Base-by-base conservation (phyloP, 1,140 invertebrate species). In the Rhyacophila brunnea region DNA sequence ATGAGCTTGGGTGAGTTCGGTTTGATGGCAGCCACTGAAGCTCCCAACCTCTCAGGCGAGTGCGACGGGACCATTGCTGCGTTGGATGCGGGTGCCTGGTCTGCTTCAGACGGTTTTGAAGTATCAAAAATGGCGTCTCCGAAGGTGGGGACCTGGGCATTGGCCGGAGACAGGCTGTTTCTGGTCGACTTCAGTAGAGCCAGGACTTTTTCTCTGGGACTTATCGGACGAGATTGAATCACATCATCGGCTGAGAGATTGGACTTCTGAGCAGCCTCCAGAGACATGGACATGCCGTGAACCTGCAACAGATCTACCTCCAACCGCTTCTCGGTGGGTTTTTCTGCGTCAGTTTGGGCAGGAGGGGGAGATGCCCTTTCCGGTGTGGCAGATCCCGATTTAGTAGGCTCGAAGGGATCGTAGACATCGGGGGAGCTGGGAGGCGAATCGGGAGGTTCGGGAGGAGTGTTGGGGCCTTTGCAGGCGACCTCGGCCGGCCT, bases 401-500 rank as follows among this genome's bases (percentile, higher is more conserved):
- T 91, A 1, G 91, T 92, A 1, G 91, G 91, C 68, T 92, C 90
- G 69, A 91, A 93, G 1, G 91, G 91, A 84, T 93, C 91, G 70
- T 93, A 93, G 2, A 84, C 89, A 69, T 91, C 89, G 2, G 85
- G 86, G 3, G 86, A 86, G 7, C 81, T 83, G 0, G 83, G 82
- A 0, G 85, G 82, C 2, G 81, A 83, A 14, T 77, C 79, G 0
- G 83, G 84, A 0, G 83, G 84, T 62, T 85, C 84, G 0, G 83
- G 83, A 2, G 83, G 84, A 7, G 85, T 86, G 60, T 86, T 86
- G 0, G 84, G 85, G 1, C 84, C 84, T 55, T 81, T 80, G 62
- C 67, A 65, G 6, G 52, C 49, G 0, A 61, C 14, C 20, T 66
- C 60, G 2, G 35, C 15, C 2, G 45, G 6, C 19, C 54, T 51